phyloP scores from a whole-genome alignment of 2,797 vertebrate genomes.

The Ctenochaetus hawaiiensis region DNA sequence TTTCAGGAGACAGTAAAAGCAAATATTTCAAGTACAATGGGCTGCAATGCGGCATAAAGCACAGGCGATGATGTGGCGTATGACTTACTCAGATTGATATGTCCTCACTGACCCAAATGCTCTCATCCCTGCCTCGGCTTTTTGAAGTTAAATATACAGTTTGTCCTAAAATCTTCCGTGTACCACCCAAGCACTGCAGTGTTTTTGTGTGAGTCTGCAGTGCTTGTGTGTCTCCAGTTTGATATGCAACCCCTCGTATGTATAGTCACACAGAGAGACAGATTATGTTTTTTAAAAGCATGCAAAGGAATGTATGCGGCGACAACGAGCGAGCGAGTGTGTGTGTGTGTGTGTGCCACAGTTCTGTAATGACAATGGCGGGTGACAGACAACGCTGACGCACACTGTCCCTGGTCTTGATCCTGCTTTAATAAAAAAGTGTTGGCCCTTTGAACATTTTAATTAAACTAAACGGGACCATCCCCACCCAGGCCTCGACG shows the following conservation, averaged over 20 bases:
- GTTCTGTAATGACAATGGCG: constrained; percentile 70
- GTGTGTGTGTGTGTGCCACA: constrained; percentile 56
- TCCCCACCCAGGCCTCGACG: constrained; percentile 76
- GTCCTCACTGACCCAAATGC: constrained; percentile 73
- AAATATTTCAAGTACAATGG: constrained; percentile 67
- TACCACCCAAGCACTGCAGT: constrained; percentile 79
- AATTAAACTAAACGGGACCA: constrained; percentile 85
- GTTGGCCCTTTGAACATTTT: constrained; percentile 82
- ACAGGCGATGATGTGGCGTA: constrained; percentile 67
- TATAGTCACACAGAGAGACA: constrained; percentile 11
- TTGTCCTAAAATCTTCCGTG: constrained; percentile 74
- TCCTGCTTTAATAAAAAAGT: constrained; percentile 76
- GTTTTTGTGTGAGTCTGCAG: constrained; percentile 35
- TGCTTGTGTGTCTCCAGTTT: too few relatives aligned
- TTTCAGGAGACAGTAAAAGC: constrained; percentile 53
- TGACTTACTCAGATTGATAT: constrained; percentile 71
- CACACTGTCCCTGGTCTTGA: constrained; percentile 72
- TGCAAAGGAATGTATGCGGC: constrained; percentile 41
- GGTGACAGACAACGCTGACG: constrained; percentile 79
- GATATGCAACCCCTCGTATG: background rate
- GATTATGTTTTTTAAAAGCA: constrained; percentile 41
- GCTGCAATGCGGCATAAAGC: constrained; percentile 49
- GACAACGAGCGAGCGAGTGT: background rate
- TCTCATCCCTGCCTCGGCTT: constrained; percentile 75
- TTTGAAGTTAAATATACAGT: constrained; percentile 81